Evolutionary conservation across 2,797 vertebrate genomes (phyloP).

Genomic region (Sarcoramphus papa): DNA sequence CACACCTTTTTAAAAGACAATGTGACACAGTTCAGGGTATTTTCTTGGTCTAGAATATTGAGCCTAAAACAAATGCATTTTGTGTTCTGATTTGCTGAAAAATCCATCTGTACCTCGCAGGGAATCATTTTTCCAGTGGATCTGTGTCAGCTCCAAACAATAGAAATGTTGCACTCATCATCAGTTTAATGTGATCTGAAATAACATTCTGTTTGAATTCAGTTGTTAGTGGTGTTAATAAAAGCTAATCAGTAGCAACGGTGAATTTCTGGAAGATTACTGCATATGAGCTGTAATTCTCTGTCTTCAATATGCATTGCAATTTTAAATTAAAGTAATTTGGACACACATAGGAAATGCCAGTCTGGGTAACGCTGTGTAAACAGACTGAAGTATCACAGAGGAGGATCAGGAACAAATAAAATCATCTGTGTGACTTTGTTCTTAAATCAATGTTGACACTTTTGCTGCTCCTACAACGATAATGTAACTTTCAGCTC

Average conservation of each 20-base stretch:
- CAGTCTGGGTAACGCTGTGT: conserved; percentile 45
- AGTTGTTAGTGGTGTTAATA: conserved; percentile 60
- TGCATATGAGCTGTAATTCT: conserved; percentile 55
- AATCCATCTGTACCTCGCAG: conserved; percentile 22
- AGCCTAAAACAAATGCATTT: conserved; percentile 63
- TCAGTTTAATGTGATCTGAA: conserved; percentile 57
- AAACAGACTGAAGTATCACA: conserved; percentile 54
- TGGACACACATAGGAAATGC: conserved; percentile 53
- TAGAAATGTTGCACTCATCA: conserved; percentile 24
- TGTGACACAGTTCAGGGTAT: conserved; percentile 62
- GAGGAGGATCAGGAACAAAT: conserved; percentile 57
- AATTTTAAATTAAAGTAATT: conserved; percentile 67
- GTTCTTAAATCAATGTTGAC: conserved; percentile 63
- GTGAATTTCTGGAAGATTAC: conserved; percentile 53
- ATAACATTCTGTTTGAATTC: conserved; percentile 58
- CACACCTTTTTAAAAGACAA: conserved; percentile 71
- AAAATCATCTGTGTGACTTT: conserved; percentile 33
- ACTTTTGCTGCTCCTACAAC: conserved; percentile 31
- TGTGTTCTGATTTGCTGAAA: conserved; percentile 47
- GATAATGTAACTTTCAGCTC: conserved; percentile 29
- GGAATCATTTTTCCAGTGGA: conserved; percentile 52
- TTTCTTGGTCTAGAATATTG: conserved; percentile 68
- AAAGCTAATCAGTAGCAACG: conserved; percentile 62
- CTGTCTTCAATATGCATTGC: conserved; percentile 62
- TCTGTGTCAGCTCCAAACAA: conserved; percentile 59